A percentile compares a stretch with the other conserved stretches of the same genome.
Conservation (phyloP, 2,797 vertebrate species). For the Pipistrellus kuhlii region DNA sequence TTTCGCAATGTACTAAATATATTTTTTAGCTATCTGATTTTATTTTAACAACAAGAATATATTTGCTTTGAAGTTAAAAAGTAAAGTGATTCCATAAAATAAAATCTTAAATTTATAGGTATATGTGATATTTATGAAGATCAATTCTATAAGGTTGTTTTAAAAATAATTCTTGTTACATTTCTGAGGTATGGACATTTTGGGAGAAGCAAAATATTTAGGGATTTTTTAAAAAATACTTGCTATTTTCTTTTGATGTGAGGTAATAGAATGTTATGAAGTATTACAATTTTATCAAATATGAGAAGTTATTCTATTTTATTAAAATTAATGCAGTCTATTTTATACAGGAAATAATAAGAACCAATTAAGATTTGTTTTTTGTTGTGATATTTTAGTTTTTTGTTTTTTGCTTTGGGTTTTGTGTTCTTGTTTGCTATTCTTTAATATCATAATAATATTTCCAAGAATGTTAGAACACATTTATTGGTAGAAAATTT, state of each 20-base stretch:
- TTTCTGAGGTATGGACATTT: slow-evolving; percentile 6
- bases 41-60: slow-evolving; percentile 15
- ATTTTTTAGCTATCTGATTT: background rate
- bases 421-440: background rate
- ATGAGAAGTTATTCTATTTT: background rate
- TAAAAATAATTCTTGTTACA: slow-evolving; percentile 17
- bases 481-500: slow-evolving; percentile 43
- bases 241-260: background rate
- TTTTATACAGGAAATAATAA: background rate
- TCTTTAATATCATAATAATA: background rate
- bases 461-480: background rate
- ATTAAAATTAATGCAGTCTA: background rate
- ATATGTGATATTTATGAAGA: slow-evolving; percentile 31
- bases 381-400: too few relatives aligned
- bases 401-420: background rate
- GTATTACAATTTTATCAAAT: slow-evolving; percentile 23
- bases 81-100: slow-evolving; percentile 25
- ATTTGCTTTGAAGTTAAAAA: background rate
- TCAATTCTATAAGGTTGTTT: background rate
- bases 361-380: background rate
- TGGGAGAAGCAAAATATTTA: slow-evolving; percentile 44
- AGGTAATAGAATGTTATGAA: slow-evolving; percentile 12
- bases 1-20: background rate
- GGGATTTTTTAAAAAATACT: background rate
- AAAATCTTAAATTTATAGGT: slow-evolving; percentile 3